Conservation (phyloP, 2,888 invertebrate genomes). For the Noctua janthe region DNA sequence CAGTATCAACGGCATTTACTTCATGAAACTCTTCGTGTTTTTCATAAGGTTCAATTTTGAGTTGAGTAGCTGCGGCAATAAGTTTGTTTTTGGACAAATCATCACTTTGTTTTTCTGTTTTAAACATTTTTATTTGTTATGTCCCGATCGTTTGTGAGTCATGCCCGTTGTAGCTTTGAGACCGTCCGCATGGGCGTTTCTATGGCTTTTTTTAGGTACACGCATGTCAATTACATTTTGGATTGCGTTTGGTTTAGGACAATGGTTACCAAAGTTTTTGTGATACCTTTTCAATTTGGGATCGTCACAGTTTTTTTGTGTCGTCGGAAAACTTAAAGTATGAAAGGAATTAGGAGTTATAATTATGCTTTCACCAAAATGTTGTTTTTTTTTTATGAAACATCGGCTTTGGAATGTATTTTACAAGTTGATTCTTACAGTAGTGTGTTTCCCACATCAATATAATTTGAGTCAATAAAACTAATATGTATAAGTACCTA, state of each 20-base stretch:
- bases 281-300: constrained; percentile 10
- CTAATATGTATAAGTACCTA: background rate
- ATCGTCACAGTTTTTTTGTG: background rate
- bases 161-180: constrained; percentile 81
- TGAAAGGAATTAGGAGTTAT: background rate
- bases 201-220: constrained; percentile 71
- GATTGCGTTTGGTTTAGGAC: constrained; percentile 71
- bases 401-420: background rate
- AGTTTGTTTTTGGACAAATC: constrained; percentile 71
- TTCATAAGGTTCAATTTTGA: constrained; percentile 62
- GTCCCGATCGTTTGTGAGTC: constrained; percentile 85
- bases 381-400: background rate
- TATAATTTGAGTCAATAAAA: background rate
- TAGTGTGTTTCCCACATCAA: background rate
- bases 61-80: constrained; percentile 36
- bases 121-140: constrained; percentile 79
- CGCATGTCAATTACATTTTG: constrained; percentile 80
- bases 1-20: background rate
- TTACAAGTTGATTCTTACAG: background rate
- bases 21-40: background rate
- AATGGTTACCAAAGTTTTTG: constrained; percentile 51
- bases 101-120: constrained; percentile 79
- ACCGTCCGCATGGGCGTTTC: constrained; percentile 75
- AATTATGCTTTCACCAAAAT: background rate
- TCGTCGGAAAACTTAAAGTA: background rate